These are phyloP conservation scores for Aphelenchoides fujianensis DNA, from an alignment of 1,140 invertebrate genomes.

Conservation along the genomic window DNA sequence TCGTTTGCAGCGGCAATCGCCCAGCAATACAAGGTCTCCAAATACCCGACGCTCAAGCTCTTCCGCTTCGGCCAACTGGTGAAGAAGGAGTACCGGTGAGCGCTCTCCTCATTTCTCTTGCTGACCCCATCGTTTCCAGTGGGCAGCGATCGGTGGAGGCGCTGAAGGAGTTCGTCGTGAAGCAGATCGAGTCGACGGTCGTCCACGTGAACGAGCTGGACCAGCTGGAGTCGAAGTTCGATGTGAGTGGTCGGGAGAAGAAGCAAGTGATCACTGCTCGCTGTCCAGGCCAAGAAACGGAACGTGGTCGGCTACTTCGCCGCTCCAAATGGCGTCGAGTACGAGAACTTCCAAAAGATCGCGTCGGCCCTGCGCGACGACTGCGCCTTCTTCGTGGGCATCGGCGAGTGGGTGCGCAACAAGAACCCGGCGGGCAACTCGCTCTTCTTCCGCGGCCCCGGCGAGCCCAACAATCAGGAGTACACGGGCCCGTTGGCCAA, in stretches of 20 bases:
- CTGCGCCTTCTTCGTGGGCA: constrained; percentile 86
- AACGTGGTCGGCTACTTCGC: constrained; percentile 91
- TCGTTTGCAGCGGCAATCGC: constrained; percentile 72
- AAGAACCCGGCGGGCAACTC: constrained; percentile 74
- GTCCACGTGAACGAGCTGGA: constrained; percentile 39
- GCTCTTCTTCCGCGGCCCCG: constrained; percentile 73
- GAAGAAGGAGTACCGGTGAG: constrained; percentile 84
- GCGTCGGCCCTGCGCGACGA: constrained; percentile 78
- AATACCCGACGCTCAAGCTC: constrained; percentile 96
- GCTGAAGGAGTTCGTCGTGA: constrained; percentile 77
- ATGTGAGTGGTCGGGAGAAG: constrained; percentile 44
- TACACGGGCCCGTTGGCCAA: constrained; percentile 60
- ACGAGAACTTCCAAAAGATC: constrained; percentile 71
- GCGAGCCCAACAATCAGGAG: constrained; percentile 68
- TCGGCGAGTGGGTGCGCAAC: constrained; percentile 73
- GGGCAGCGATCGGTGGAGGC: constrained; percentile 75
- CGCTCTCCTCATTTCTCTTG: constrained; percentile 4
- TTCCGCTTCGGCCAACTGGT: constrained; percentile 86
- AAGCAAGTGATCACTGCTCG: too few species aligned
- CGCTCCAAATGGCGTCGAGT: constrained; percentile 73
- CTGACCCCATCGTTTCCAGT: not conserved
- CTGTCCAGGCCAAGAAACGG: constrained; percentile 69
- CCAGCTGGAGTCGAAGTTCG: constrained; percentile 40
- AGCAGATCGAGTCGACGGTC: constrained; percentile 74
- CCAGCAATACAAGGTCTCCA: constrained; percentile 86